These are phyloP conservation scores for Ellobium chinense DNA, from an alignment of 2,888 invertebrate genomes.

Conservation along the genomic window DNA sequence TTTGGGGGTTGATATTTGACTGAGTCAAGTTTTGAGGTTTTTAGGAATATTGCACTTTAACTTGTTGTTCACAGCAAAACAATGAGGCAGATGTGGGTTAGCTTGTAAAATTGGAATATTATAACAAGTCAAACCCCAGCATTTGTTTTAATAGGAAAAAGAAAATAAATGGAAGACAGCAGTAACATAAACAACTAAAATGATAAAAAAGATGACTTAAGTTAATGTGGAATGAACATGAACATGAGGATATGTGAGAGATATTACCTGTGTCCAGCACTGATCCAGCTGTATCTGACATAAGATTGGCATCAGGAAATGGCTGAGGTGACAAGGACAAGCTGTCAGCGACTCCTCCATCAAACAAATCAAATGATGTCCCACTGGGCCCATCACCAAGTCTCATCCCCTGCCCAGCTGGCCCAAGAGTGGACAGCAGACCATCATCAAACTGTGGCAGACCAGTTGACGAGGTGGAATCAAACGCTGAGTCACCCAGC, in stretches of 20 bases:
- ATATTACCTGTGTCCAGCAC: constrained; percentile 51
- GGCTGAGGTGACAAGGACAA: constrained; percentile 75
- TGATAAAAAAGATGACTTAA: too few relatives aligned
- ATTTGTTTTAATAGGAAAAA: too few relatives aligned
- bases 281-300: constrained; percentile 52
- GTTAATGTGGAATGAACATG: too few relatives aligned
- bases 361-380: constrained; percentile 75
- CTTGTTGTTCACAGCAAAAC: too few relatives aligned
- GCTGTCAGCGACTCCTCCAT: constrained; percentile 73
- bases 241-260: not conserved
- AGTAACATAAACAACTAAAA: too few relatives aligned
- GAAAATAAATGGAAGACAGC: too few relatives aligned
- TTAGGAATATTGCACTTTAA: too few relatives aligned
- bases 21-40: too few relatives aligned
- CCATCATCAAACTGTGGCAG: constrained; percentile 75
- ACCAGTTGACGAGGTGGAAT: constrained; percentile 62
- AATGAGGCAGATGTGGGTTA: too few relatives aligned
- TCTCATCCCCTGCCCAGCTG: constrained; percentile 60
- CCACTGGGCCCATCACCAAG: constrained; percentile 64
- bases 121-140: too few relatives aligned
- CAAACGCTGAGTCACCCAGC: constrained; percentile 76
- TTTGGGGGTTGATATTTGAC: too few relatives aligned
- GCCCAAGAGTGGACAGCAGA: constrained; percentile 69
- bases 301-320: constrained; percentile 65
- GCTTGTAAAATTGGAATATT: too few relatives aligned